Evolutionary conservation across 2,113 vertebrate species (phyloP), one percentile per base, ranked within the genome.

Genomic region (Microcebus lehilahytsara): DNA sequence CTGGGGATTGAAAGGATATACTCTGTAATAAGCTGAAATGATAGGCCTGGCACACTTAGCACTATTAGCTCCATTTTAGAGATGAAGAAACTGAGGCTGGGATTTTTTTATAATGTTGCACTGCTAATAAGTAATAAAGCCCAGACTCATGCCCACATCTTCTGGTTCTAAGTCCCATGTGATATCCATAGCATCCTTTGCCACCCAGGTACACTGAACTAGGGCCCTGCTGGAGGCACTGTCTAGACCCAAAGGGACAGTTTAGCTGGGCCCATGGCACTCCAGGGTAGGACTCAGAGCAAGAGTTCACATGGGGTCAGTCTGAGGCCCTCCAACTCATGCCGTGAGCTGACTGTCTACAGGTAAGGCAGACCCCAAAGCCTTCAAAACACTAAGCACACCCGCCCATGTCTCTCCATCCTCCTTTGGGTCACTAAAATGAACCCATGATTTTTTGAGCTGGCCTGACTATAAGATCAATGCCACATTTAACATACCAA

Each of bases 71-170:
- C 89, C 66, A 56, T 86, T 97, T 89, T 74, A 40, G 14, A 74
- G 94, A 90, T 56, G 22, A 69, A 71, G 53, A 95, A 91, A 86
- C 23, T 13, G 46, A 97, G 51, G 64, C 58, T 20, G 78, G 78
- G 14, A 51, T 91, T 96, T 84, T 84, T 64, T 64, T 42, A 2
- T 77, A 66, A 74, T 19, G 30, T 53, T 40, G 19, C n/a, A 17
- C 77, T 84, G 53, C 67, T 89, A n/a, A 17, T 72, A 58, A 84
- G 42, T 53, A 20, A 58, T 23, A 9, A 86, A 93, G 34, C 30
- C 46, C 85, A 91, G 46, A 60, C 14, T 93, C 64, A 69, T 56
- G 78, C 40, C n/a, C 27, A 22, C 3, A 49, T 72, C 53, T 85
- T 95, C 34, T 40, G 32, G 53, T 49, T 84, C 83, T 79, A 86